These are phyloP conservation scores for Hydrozoanthus gracilis DNA, from an alignment of 92 coral and sea anemone species.

Conservation along the genomic window DNA sequence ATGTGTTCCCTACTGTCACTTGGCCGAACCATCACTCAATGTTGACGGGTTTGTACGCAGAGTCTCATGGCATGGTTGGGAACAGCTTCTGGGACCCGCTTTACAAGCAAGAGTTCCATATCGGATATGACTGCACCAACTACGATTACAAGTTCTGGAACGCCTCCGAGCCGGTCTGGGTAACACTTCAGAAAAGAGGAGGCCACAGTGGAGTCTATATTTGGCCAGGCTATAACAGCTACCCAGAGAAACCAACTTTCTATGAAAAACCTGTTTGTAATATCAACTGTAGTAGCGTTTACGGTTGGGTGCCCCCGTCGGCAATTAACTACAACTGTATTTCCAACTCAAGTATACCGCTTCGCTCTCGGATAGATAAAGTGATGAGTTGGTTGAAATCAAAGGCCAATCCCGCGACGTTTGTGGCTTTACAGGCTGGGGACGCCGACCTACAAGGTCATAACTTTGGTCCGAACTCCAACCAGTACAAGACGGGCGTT, in stretches of 20 bases:
- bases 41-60: slow-evolving; percentile 90
- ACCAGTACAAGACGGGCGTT: slow-evolving; percentile 66
- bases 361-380: slow-evolving; percentile 71
- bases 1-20: slow-evolving; percentile 85
- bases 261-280: slow-evolving; percentile 72
- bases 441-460: slow-evolving; percentile 87
- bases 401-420: slow-evolving; percentile 70
- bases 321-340: slow-evolving; percentile 56
- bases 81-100: slow-evolving; percentile 91
- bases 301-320: slow-evolving; percentile 29
- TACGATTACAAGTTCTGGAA: slow-evolving; percentile 94
- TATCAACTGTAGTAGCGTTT: slow-evolving; percentile 64
- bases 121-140: slow-evolving; percentile 84
- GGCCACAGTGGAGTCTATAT: slow-evolving; percentile 79
- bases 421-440: slow-evolving; percentile 77
- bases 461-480: slow-evolving; percentile 67
- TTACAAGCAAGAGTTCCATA: slow-evolving; percentile 74
- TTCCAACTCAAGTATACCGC: slow-evolving; percentile 76
- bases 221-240: slow-evolving; percentile 93
- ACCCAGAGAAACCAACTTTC: slow-evolving; percentile 77
- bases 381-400: slow-evolving; percentile 76
- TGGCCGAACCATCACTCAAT: slow-evolving; percentile 94
- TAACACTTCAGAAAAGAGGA: slow-evolving; percentile 87
- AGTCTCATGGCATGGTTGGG: slow-evolving; percentile 86
- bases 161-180: slow-evolving; percentile 88